Evolutionary conservation across 2,797 vertebrate genomes (phyloP).

Genomic region (Pantherophis vulpinus): DNA sequence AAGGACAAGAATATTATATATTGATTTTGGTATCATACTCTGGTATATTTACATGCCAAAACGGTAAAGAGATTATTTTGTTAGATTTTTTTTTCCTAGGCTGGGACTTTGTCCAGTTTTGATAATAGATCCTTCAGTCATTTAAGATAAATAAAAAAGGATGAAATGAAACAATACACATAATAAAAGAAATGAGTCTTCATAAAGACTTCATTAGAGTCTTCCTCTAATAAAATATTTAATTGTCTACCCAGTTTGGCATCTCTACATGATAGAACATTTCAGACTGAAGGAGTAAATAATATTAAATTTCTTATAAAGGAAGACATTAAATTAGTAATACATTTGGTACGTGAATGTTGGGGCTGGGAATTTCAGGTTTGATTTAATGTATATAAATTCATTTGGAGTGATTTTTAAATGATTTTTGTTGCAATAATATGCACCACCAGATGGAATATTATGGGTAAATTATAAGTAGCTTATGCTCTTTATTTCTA

Average conservation of each 20-base stretch:
- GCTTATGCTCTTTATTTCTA: neutral
- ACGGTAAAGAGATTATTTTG: neutral
- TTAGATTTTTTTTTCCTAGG: neutral
- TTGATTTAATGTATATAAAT: conserved; percentile 27
- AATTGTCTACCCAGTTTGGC: neutral
- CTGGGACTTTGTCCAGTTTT: conserved; percentile 40
- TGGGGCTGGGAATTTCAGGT: neutral
- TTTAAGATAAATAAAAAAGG: conserved; percentile 54
- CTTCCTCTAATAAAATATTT: conserved; percentile 49
- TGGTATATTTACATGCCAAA: neutral
- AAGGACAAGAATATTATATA: conserved; percentile 32
- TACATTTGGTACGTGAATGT: neutral
- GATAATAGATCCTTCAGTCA: conserved; percentile 48
- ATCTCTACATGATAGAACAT: conserved; percentile 3
- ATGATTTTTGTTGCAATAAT: neutral
- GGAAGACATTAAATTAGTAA: neutral
- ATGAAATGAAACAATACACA: conserved; percentile 26
- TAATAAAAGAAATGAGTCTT: conserved; percentile 36
- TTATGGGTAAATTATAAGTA: neutral
- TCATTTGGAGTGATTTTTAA: neutral
- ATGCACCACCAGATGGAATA: neutral
- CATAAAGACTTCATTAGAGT: conserved; percentile 1
- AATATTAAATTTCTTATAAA: conserved; percentile 29
- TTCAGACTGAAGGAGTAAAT: neutral
- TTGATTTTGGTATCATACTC: neutral